These are phyloP conservation scores for Cyaniris semiargus DNA, from an alignment of 2,888 invertebrate genomes.

Conservation along the genomic window DNA sequence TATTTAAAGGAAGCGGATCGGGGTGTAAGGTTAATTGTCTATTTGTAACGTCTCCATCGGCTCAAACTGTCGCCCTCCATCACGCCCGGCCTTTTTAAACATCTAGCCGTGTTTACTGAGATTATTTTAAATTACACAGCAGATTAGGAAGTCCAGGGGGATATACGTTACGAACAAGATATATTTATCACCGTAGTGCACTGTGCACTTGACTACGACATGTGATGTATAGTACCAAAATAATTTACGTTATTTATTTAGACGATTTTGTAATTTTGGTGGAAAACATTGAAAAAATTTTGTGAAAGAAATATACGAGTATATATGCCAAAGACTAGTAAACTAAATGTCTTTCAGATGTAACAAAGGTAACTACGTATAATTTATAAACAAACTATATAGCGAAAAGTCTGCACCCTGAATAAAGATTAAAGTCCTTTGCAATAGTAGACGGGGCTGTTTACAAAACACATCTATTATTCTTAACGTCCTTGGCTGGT, in stretches of 20 bases:
- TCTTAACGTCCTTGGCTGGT: conserved; percentile 40
- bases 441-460: conserved; percentile 37
- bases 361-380: too few species aligned
- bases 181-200: background rate
- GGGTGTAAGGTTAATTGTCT: conserved; percentile 62
- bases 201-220: conserved; percentile 5
- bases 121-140: conserved; percentile 43
- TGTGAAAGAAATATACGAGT: too few species aligned
- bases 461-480: conserved; percentile 51
- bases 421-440: background rate
- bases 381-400: too few species aligned
- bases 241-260: background rate
- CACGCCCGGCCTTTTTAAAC: conserved; percentile 60
- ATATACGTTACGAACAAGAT: background rate
- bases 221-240: background rate
- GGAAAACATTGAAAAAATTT: background rate
- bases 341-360: too few species aligned
- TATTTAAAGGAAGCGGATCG: conserved; percentile 44
- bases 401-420: background rate
- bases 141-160: conserved; percentile 27
- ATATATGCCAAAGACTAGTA: too few species aligned
- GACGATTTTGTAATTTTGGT: too few species aligned
- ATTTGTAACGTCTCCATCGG: conserved; percentile 60
- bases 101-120: conserved; percentile 57
- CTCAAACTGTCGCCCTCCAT: conserved; percentile 62